Evolutionary conservation across 2,888 invertebrate species (phyloP).

Genomic region (Adelognathus sp.): DNA sequence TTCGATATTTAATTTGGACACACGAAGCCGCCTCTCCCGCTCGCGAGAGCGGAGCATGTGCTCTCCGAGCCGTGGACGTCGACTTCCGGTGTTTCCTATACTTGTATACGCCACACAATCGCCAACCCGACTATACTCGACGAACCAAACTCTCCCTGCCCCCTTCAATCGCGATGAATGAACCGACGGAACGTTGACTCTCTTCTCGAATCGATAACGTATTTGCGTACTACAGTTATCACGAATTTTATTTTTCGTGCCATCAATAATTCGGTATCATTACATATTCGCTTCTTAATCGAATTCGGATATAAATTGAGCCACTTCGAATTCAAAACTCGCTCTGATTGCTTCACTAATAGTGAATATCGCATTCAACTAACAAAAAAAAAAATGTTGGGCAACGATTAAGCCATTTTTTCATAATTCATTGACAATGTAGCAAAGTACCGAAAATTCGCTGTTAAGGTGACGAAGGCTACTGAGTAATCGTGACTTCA

Average conservation of each 20-base stretch:
- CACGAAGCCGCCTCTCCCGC: constrained; percentile 51
- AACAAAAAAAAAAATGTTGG: too few species aligned
- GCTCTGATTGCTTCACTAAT: too few species aligned
- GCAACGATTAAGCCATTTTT: too few species aligned
- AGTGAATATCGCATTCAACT: too few species aligned
- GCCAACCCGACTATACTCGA: constrained; percentile 41
- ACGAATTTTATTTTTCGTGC: not conserved
- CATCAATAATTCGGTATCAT: too few species aligned
- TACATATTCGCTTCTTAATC: too few species aligned
- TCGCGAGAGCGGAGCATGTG: constrained; percentile 51
- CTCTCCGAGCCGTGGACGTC: constrained; percentile 48
- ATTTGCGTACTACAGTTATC: not conserved
- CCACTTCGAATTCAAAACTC: too few species aligned
- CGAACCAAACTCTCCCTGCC: constrained; percentile 30
- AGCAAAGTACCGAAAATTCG: too few species aligned
- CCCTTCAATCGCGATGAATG: constrained; percentile 48
- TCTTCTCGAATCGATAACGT: not conserved
- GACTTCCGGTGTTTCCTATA: constrained; percentile 53
- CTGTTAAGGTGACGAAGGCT: too few species aligned
- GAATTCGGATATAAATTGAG: too few species aligned
- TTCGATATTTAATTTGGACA: constrained; percentile 72
- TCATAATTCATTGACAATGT: too few species aligned
- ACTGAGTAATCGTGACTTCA: too few species aligned
- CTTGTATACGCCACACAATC: constrained; percentile 16
- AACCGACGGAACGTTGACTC: constrained; percentile 21